Conservation (phyloP, 2,797 vertebrate species). For the Catharus ustulatus region DNA sequence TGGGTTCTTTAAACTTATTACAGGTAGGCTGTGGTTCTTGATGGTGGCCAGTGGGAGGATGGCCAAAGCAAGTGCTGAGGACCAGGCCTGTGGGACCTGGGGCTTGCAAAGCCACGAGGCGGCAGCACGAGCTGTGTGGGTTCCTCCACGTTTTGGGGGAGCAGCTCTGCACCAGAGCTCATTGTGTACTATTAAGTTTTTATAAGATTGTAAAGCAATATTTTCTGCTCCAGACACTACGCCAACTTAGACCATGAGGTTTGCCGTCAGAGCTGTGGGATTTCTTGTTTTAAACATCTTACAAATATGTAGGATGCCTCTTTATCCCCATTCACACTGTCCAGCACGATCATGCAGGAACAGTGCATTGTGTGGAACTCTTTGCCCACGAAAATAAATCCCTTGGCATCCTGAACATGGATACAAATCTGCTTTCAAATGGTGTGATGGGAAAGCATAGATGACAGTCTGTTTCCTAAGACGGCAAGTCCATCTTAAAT, state of each 20-base stretch:
- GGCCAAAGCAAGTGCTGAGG: neutral
- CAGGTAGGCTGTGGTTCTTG: neutral
- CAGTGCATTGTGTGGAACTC: fast-evolving
- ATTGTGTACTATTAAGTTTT: neutral
- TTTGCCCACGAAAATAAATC: neutral
- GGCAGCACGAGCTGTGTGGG: neutral
- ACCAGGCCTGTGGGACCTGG: too few species aligned
- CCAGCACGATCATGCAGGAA: neutral
- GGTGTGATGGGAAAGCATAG: neutral
- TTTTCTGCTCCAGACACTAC: neutral
- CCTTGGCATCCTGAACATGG: neutral
- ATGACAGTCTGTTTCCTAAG: neutral
- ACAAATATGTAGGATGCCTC: neutral
- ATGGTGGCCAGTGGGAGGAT: neutral
- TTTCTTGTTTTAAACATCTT: neutral
- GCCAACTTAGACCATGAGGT: neutral
- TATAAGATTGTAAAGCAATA: neutral
- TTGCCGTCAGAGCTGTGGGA: neutral
- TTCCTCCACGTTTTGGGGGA: neutral
- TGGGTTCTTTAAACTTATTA: neutral
- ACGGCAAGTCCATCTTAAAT: neutral
- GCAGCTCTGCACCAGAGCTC: neutral
- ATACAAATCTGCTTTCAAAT: neutral
- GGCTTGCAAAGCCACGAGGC: neutral
- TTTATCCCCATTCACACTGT: neutral